Evolutionary conservation across 2,113 vertebrate genomes (phyloP).

Genomic region (Platysteira castanea): DNA sequence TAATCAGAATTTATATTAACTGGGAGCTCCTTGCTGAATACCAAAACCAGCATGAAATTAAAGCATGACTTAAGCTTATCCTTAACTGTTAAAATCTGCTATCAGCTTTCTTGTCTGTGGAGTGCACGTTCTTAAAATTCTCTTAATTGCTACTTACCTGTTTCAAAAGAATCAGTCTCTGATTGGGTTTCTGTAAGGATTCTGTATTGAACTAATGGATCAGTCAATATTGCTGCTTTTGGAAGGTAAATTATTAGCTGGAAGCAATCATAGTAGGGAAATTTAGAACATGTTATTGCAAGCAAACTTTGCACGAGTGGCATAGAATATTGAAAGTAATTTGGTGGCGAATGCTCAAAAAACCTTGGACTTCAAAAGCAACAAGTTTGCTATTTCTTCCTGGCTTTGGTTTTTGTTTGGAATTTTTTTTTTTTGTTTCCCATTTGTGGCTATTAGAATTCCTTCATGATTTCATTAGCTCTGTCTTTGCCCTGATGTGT

Average conservation of each 20-base stretch:
- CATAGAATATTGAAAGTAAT: background rate
- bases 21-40: background rate
- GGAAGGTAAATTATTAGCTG: background rate
- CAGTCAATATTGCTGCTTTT: background rate
- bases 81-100: background rate
- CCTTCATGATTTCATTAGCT: constrained; percentile 46
- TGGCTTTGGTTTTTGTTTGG: background rate
- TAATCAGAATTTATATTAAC: background rate
- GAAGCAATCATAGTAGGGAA: background rate
- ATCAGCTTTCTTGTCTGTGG: background rate
- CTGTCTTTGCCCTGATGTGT: constrained; percentile 73
- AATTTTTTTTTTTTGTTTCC: background rate
- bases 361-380: background rate
- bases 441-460: constrained; percentile 43
- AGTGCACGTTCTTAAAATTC: constrained; percentile 10
- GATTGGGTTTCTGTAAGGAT: background rate
- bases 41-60: constrained; percentile 6
- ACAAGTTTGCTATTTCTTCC: background rate
- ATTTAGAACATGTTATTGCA: background rate
- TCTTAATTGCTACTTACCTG: background rate
- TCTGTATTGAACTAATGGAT: background rate
- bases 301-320: background rate
- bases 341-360: background rate
- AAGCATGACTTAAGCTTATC: background rate
- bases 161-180: background rate